Percentiles rank a stretch among this genome's conserved stretches.
Conservation (phyloP, 2,888 invertebrate species). For the Eurytoma californica region DNA sequence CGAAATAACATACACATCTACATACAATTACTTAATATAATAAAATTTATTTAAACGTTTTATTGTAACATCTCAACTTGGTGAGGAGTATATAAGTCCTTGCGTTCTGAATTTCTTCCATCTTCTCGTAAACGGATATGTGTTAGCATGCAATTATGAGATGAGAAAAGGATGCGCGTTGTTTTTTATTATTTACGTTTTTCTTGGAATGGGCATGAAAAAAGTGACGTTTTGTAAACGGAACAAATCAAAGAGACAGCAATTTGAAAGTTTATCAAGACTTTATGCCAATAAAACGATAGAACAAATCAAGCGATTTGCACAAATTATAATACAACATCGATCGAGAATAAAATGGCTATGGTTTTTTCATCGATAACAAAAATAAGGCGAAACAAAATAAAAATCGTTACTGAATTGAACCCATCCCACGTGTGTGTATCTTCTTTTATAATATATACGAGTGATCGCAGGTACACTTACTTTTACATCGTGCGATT, state of each 20-base stretch:
- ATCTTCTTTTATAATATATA: slow-evolving; percentile 30
- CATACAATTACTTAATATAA: slow-evolving; percentile 13
- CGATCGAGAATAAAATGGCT: too few species aligned
- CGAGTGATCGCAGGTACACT: slow-evolving; percentile 27
- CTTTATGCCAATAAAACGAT: slow-evolving; percentile 27
- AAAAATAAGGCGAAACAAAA: background rate
- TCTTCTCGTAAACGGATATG: slow-evolving; percentile 25
- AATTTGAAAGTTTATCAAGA: slow-evolving; percentile 23
- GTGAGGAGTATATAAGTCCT: slow-evolving; percentile 13
- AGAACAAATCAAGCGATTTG: background rate
- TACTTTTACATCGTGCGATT: slow-evolving; percentile 28
- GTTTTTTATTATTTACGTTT: background rate
- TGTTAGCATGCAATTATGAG: slow-evolving; percentile 20
- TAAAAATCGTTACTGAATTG: slow-evolving; percentile 2
- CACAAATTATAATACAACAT: background rate
- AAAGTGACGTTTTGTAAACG: slow-evolving; percentile 6
- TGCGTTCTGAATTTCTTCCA: slow-evolving; percentile 11
- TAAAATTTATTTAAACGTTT: slow-evolving; percentile 31
- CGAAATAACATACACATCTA: slow-evolving; percentile 10
- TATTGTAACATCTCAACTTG: slow-evolving; percentile 32
- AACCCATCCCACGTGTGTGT: slow-evolving; percentile 11
- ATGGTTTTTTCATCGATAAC: background rate
- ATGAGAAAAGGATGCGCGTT: slow-evolving; percentile 2
- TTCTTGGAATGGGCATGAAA: background rate
- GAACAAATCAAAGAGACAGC: slow-evolving; percentile 5